Base-by-base conservation (phyloP, 2,888 invertebrate genomes). In the Alviniconcha strummeri region DNA sequence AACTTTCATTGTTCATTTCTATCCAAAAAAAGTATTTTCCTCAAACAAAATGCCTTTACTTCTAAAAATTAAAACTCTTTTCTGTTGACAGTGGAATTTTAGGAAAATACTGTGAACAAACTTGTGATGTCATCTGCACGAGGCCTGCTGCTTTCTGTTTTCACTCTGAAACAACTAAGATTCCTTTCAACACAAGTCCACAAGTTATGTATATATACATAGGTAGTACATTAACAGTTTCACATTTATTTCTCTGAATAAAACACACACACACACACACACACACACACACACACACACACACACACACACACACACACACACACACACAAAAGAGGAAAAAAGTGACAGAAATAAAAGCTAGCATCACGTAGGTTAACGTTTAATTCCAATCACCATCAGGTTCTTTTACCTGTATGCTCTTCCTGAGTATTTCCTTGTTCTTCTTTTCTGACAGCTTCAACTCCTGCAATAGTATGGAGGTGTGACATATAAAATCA, bases 341-440 rank as follows among this genome's bases (percentile, higher is more conserved):
- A 36, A 36, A 36, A 36, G 3, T n/a, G 36, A 36, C 1, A 36
- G 36, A 36, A 36, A 36, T 36, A 36, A 55, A 60, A 77, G 17
- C 52, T 55, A 64, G 5, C 36, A 19, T 54, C 55, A 67, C 36
- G 0, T 36, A 36, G 36, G 36, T 36, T 36, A 36, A 36, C 3
- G 36, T 36, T 36, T 36, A 36, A 36, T 36, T 36, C 36, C 36
- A 36, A 36, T 36, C 36, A 36, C 36, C 36, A 36, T 36, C n/a
- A 11, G 15, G 54, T 52, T 17, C n/a, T 80, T 72, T 67, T 84
- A 91, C 91, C 89, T 91, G 90, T 67, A 89, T 87, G 75, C 87
- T 85, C 83, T 89, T 90, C 79, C 86, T 87, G 13, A 88, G 83
- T n/a, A 86, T 84, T 72, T 90, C 88, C 84, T 88, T 90, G 79